Percentiles rank a stretch among this genome's conserved stretches.
phyloP scores from a whole-genome alignment of 1,140 invertebrate genomes.

The Procambarus virginalis region DNA sequence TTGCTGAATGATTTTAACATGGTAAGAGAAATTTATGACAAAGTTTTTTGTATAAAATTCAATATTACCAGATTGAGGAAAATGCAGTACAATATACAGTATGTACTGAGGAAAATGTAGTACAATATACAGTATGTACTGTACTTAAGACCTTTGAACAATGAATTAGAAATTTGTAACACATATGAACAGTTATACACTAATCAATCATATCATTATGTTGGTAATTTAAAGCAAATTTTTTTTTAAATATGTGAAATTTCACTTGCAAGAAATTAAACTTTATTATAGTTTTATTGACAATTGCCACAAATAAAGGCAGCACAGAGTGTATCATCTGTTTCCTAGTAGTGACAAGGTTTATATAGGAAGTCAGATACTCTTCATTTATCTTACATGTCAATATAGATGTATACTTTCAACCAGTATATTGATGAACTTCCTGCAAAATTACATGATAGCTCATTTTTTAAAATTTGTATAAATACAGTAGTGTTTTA shows the following conservation, averaged over 20 bases:
- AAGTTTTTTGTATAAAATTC: too few relatives aligned
- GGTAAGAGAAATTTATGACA: not conserved
- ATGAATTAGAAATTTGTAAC: too few relatives aligned
- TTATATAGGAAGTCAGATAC: not conserved
- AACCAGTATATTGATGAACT: too few relatives aligned
- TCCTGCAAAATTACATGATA: not conserved
- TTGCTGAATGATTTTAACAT: not conserved
- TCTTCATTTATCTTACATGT: not conserved
- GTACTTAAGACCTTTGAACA: too few relatives aligned
- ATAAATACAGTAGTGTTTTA: not conserved
- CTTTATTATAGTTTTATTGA: not conserved
- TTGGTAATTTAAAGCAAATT: not conserved
- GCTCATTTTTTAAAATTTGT: not conserved
- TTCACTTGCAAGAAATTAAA: not conserved
- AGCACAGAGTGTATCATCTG: not conserved
- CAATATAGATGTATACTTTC: too few relatives aligned
- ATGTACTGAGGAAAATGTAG: not conserved
- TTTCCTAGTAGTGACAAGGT: not conserved
- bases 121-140: too few relatives aligned
- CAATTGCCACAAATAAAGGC: not conserved
- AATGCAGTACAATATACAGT: not conserved
- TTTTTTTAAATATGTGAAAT: not conserved
- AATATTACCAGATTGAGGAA: too few relatives aligned
- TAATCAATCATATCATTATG: not conserved
- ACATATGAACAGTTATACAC: not conserved